Conservation (phyloP, 2,113 vertebrate genomes). For the Rhineura floridana region DNA sequence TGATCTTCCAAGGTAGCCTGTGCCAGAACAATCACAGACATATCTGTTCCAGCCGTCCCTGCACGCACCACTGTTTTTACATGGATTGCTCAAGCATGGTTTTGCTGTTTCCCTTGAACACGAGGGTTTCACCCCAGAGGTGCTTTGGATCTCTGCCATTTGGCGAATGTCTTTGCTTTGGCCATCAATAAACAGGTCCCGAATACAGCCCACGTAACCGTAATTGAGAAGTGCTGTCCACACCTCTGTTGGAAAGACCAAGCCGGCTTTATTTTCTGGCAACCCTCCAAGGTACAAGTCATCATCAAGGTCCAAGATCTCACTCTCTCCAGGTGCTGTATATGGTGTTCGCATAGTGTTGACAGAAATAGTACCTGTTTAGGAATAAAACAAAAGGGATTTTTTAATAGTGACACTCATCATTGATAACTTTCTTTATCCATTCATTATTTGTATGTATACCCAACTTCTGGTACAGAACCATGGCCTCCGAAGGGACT, state of each 20-base stretch:
- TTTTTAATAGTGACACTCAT: neutral
- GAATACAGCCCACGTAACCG: conserved; percentile 97
- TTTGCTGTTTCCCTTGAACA: conserved; percentile 94
- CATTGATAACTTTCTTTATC: neutral
- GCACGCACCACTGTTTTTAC: conserved; percentile 94
- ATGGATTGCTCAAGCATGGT: conserved; percentile 96
- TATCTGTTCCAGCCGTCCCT: conserved; percentile 98
- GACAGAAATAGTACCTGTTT: conserved; percentile 92
- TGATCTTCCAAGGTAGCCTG: conserved; percentile 92
- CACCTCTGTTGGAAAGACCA: conserved; percentile 95
- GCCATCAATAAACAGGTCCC: conserved; percentile 96
- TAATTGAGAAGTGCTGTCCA: conserved; percentile 98
- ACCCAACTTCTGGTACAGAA: neutral
- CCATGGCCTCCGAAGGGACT: neutral
- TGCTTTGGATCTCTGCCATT: conserved; percentile 93
- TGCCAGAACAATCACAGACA: conserved; percentile 96
- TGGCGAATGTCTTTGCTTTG: conserved; percentile 97
- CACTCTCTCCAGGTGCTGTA: conserved; percentile 95
- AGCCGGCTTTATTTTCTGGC: conserved; percentile 93
- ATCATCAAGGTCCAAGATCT: conserved; percentile 96
- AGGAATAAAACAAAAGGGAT: conserved; percentile 8
- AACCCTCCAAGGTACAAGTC: conserved; percentile 94
- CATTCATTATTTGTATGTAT: neutral
- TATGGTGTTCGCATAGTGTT: conserved; percentile 94
- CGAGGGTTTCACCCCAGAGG: conserved; percentile 94